These are phyloP conservation scores for Callyntrura guangdongensis DNA, from an alignment of 2,888 invertebrate genomes.

Conservation along the genomic window DNA sequence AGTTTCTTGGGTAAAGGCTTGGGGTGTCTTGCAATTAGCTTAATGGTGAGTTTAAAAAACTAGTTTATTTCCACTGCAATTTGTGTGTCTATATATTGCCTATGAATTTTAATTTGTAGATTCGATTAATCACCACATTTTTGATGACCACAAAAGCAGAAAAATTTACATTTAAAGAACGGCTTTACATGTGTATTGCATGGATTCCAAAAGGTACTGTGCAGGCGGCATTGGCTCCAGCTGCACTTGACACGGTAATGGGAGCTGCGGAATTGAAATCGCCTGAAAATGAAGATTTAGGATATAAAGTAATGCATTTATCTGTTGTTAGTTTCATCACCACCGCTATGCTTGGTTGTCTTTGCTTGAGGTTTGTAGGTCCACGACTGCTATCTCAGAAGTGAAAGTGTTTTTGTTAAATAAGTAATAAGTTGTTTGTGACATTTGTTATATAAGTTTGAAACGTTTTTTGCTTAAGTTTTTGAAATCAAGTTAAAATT, in stretches of 20 bases:
- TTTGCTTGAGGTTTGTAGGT: conserved; percentile 70
- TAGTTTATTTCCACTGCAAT: neutral
- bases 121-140: conserved; percentile 67
- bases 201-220: conserved; percentile 84
- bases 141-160: conserved; percentile 59
- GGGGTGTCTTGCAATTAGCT: conserved; percentile 75
- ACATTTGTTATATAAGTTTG: no score
- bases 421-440: no score
- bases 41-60: conserved; percentile 57
- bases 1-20: conserved; percentile 71
- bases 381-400: conserved; percentile 57
- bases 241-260: conserved; percentile 78
- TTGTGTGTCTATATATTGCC: no score
- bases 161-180: conserved; percentile 77
- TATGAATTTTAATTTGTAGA: conserved; percentile 58
- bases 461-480: no score
- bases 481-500: no score
- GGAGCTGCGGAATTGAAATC: neutral
- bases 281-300: conserved; percentile 59
- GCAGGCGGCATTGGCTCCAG: conserved; percentile 82
- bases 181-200: conserved; percentile 78
- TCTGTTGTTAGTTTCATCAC: conserved; percentile 75
- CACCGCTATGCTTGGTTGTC: conserved; percentile 74
- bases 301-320: conserved; percentile 79
- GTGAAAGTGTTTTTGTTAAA: no score